A percentile compares a stretch with the other conserved stretches of the same genome.
Conservation (phyloP, 2,797 vertebrate species). For the Syngnathus rostellatus region DNA sequence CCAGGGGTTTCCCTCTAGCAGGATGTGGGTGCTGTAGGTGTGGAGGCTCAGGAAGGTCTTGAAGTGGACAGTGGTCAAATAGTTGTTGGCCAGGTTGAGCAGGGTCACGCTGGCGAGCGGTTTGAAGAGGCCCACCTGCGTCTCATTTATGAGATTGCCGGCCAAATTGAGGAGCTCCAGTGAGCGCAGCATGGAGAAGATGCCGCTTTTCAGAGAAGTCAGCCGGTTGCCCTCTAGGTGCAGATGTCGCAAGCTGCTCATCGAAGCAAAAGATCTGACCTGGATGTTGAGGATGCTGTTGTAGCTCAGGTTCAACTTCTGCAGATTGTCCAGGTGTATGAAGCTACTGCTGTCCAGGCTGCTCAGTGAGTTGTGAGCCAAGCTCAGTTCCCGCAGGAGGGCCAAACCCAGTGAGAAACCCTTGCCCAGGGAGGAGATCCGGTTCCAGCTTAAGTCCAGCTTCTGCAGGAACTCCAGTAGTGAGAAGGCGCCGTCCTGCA, state of each 20-base stretch:
- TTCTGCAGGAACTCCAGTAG: slow-evolving; percentile 68
- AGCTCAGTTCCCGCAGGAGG: slow-evolving; percentile 63
- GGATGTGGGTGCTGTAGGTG: slow-evolving; percentile 71
- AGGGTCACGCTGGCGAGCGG: slow-evolving; percentile 67
- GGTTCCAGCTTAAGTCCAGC: slow-evolving; percentile 74
- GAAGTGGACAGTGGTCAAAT: slow-evolving; percentile 59
- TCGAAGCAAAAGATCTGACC: slow-evolving; percentile 59
- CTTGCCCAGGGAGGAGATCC: slow-evolving; percentile 49
- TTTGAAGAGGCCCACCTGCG: slow-evolving; percentile 55
- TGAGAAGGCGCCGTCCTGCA: slow-evolving; percentile 59
- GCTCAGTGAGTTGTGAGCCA: slow-evolving; percentile 65
- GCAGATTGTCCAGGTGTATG: slow-evolving; percentile 66
- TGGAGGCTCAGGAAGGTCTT: slow-evolving; percentile 72
- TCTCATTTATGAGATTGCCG: slow-evolving; percentile 58
- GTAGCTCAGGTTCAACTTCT: slow-evolving; percentile 66
- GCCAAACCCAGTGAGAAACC: slow-evolving; percentile 68
- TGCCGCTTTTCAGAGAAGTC: slow-evolving; percentile 46
- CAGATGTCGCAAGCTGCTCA: slow-evolving; percentile 68
- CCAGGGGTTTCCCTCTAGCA: slow-evolving; percentile 73
- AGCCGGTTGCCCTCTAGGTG: slow-evolving; percentile 67
- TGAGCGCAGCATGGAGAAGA: slow-evolving; percentile 73
- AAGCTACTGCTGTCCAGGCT: slow-evolving; percentile 56
- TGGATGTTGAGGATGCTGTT: slow-evolving; percentile 65
- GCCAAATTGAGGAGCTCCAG: slow-evolving; percentile 72
- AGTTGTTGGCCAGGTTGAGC: slow-evolving; percentile 67